Evolutionary conservation across 1,140 invertebrate species (phyloP).

Genomic region (Prorops nasuta): DNA sequence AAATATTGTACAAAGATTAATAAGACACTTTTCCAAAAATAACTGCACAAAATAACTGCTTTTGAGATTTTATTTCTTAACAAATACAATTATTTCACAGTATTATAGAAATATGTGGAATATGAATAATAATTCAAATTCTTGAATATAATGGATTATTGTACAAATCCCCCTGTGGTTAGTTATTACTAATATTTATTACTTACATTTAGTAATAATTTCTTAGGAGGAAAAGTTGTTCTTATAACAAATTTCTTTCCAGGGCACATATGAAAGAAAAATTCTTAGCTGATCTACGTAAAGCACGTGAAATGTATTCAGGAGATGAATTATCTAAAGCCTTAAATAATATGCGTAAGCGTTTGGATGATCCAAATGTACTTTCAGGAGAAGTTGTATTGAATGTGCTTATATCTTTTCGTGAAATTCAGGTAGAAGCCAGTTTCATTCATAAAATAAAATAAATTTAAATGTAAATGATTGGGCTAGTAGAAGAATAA

Average conservation of each 20-base stretch:
- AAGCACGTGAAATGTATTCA: constrained; percentile 83
- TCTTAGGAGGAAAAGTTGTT: not conserved
- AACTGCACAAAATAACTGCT: not conserved
- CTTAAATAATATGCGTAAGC: constrained; percentile 85
- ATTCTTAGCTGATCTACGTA: constrained; percentile 91
- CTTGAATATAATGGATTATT: too few species aligned
- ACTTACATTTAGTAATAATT: not conserved
- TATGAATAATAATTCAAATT: too few species aligned
- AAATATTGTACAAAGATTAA: constrained; percentile 3
- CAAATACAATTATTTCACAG: not conserved
- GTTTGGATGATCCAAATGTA: constrained; percentile 95
- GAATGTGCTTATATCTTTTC: constrained; percentile 88
- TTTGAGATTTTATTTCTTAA: constrained; percentile 15
- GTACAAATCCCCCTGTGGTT: too few species aligned
- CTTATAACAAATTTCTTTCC: constrained; percentile 17
- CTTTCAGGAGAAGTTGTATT: constrained; percentile 91
- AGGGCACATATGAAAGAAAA: constrained; percentile 98
- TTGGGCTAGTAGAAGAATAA: too few species aligned
- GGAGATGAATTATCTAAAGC: constrained; percentile 84
- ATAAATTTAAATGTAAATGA: too few species aligned
- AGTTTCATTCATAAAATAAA: not conserved
- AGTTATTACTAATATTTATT: too few species aligned
- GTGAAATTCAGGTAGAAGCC: constrained; percentile 76
- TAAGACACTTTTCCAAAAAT: constrained; percentile 1
- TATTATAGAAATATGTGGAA: constrained; percentile 3